Evolutionary conservation across 2,888 invertebrate species (phyloP), one percentile per base, ranked within the genome.

Genomic region (Galerucella nymphaeae): DNA sequence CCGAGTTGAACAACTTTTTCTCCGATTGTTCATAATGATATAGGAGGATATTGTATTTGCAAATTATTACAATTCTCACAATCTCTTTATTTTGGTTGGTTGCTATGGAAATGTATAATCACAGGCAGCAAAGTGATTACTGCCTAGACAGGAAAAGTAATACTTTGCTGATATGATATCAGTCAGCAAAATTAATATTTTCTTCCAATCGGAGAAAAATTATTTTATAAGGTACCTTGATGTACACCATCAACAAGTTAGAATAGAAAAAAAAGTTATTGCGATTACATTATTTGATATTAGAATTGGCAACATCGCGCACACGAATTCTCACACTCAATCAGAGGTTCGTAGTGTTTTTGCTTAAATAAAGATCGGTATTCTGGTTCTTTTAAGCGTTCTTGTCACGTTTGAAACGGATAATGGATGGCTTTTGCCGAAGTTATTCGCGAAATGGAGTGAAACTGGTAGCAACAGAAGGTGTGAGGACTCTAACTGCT

Each of bases 401-500:
- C 71, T 66, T 72, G 75, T 75, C 75, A 70, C 73, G 73, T 76
- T 73, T 53, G 70, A 63, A 72, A 59, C 64, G 68, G 66, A 74
- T 76, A 75, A 78, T 74, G 76, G 74, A 78, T 70, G 73, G 68
- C 58, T 55, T 71, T 50, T 62, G 74, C 58, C 68, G 59, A 62
- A 82, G 81, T 79, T 81, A 83, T 83, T 82, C 82, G 78, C 77
- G 81, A 82, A 81, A 81, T 78, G 80, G 78, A 81, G 81, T 80
- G 81, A 82, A 83, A 81, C 82, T 82, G 83, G 83, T 83, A 83
- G 83, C 82, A 71, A n/a, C 80, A 58, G 76, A 80, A 83, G 83
- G 83, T 83, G 83, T 83, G 82, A 82, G 81, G 81, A 80, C 78
- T 82, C 79, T 78, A 82, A 81, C 82, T 78, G 80, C 79, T 82